Conservation (phyloP, 2,888 invertebrate species). For the Hyles lineata region DNA sequence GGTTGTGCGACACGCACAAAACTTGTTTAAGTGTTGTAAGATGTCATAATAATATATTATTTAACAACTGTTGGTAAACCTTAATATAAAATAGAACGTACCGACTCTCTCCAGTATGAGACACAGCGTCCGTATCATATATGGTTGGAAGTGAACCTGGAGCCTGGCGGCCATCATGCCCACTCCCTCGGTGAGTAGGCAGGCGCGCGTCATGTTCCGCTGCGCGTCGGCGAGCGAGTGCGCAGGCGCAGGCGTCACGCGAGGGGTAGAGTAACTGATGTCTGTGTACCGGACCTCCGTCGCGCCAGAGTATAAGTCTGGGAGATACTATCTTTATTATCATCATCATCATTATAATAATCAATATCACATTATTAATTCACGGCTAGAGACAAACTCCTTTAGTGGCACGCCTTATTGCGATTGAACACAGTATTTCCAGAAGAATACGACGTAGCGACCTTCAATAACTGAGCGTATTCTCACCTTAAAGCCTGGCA, state of each 20-base stretch:
- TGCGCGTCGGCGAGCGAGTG: slow-evolving; percentile 74
- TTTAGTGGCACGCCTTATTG: no score
- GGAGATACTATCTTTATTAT: no score
- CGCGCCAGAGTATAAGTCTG: slow-evolving; percentile 75
- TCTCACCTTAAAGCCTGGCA: no score
- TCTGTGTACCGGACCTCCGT: slow-evolving; percentile 73
- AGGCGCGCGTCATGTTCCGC: slow-evolving; percentile 87
- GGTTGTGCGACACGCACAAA: no score
- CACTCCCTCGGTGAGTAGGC: slow-evolving; percentile 89
- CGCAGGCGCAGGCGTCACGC: slow-evolving; percentile 31
- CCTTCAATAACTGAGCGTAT: no score
- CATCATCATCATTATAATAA: background rate
- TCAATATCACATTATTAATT: background rate
- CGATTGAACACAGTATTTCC: no score
- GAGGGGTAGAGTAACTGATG: slow-evolving; percentile 60
- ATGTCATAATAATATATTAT: no score
- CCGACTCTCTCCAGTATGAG: slow-evolving; percentile 89
- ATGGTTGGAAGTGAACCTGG: slow-evolving; percentile 81
- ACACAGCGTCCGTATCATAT: slow-evolving; percentile 88
- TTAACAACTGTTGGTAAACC: no score
- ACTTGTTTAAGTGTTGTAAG: no score
- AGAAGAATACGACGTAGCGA: no score
- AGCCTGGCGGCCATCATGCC: slow-evolving; percentile 86
- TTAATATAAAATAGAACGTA: slow-evolving; percentile 63
- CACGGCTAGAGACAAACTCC: no score